phyloP scores from a whole-genome alignment of 2,888 invertebrate species.

The Dichetophora obliterata region DNA sequence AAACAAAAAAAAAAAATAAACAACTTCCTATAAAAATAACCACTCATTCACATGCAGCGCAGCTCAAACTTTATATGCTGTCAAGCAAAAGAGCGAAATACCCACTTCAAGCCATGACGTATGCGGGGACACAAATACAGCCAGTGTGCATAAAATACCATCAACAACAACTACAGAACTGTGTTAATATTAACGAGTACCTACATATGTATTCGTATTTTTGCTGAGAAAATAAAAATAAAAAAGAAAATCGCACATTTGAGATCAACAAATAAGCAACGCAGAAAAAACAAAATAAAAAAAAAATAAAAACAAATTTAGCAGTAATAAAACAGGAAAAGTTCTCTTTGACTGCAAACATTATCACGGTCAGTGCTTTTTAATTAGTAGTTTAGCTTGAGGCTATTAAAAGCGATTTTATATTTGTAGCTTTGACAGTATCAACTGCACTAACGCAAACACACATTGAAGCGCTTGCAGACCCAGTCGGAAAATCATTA shows the following conservation, averaged over 20 bases:
- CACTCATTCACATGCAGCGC: too few relatives aligned
- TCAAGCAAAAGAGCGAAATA: too few relatives aligned
- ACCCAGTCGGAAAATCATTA: too few relatives aligned
- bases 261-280: not conserved
- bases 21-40: too few relatives aligned
- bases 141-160: too few relatives aligned
- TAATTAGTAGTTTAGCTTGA: conserved; percentile 27
- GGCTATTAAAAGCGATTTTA: conserved; percentile 29
- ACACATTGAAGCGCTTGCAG: not conserved
- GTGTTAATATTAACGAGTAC: too few relatives aligned
- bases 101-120: too few relatives aligned
- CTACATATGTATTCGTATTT: too few relatives aligned
- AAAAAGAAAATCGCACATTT: not conserved
- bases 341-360: conserved; percentile 23
- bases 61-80: too few relatives aligned
- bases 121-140: too few relatives aligned
- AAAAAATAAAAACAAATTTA: not conserved
- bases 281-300: not conserved
- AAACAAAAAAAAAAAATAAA: too few relatives aligned
- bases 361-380: conserved; percentile 28
- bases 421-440: conserved; percentile 18
- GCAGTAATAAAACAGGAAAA: not conserved
- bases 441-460: not conserved
- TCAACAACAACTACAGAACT: too few relatives aligned
- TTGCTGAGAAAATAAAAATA: not conserved